Conservation (phyloP, 2,797 vertebrate species). For the Sarcophilus harrisii region DNA sequence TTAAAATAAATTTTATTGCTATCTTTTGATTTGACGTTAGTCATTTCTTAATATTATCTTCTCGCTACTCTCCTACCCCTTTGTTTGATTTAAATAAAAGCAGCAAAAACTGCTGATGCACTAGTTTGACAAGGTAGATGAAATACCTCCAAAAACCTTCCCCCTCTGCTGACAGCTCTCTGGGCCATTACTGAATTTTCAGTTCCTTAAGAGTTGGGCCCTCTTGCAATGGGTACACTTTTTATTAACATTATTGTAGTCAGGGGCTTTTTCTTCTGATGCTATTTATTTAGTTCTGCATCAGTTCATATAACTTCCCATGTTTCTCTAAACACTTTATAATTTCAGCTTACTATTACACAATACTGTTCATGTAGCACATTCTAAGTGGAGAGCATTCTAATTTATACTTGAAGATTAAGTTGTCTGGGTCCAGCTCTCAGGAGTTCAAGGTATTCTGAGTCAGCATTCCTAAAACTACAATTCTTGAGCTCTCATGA, state of each 20-base stretch:
- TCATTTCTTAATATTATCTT: background rate
- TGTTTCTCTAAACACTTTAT: background rate
- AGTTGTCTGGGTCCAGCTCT: background rate
- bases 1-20: conserved; percentile 10
- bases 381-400: background rate
- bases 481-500: background rate
- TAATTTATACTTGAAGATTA: background rate
- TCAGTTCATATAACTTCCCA: background rate
- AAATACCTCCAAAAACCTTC: background rate
- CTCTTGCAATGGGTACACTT: background rate
- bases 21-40: background rate
- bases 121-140: background rate
- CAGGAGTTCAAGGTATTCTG: background rate
- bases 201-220: background rate
- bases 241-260: background rate
- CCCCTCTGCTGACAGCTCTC: background rate
- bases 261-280: background rate
- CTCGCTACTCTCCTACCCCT: background rate
- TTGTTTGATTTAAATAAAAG: background rate
- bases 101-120: background rate
- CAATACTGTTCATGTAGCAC: background rate
- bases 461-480: background rate
- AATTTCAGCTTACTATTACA: background rate
- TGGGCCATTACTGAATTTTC: background rate
- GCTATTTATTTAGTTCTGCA: background rate